Base-by-base conservation (phyloP, 2,888 invertebrate genomes). In the Notodonta dromedarius region DNA sequence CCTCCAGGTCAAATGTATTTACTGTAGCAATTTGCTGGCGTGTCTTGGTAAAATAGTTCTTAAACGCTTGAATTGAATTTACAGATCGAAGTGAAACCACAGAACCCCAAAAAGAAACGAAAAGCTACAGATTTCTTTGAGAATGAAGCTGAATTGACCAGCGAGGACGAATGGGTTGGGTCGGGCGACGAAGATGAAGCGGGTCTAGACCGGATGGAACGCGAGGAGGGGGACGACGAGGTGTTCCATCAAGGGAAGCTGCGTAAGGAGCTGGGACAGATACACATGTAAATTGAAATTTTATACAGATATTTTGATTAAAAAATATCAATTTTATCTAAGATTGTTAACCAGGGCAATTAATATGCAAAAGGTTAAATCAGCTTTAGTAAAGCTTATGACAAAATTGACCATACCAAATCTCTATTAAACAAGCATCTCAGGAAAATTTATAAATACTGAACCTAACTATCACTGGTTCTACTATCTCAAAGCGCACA, bases 141-240 rank as follows among this genome's bases (percentile, higher is more conserved):
- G 72, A 95, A 96, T 50, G 98, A 99, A 89, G 98, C 98, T 0
- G 98, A 98, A 79, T 88, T 99, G 44, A 91, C 91, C 0, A 98
- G 98, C 0, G 98, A 98, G 79, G 97, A 97, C 4, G 98, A 98
- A 71, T 97, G 96, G 96, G 82, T 83, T 2, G 97, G 96, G 0
- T 97, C 97, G 55, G 98, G 95, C 0, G 98, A 98, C 80, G 98
- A 97, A 87, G 97, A 98, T 85, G 97, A 98, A 87, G 94, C 94
- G 46, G 96, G 95, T 60, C 86, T 97, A 77, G 98, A 98, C 82
- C 93, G 94, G 59, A 94, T 98, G 86, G 98, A 98, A 83, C 91
- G 95, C 4, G 98, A 98, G 85, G 96, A 95, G 62, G 98, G 97
- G 0, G 98, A 99, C 76, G 94, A 95, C 12, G 98, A 98, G 63